phyloP scores from a whole-genome alignment of 1,140 invertebrate species.

The Cyphomyrmex costatus region DNA sequence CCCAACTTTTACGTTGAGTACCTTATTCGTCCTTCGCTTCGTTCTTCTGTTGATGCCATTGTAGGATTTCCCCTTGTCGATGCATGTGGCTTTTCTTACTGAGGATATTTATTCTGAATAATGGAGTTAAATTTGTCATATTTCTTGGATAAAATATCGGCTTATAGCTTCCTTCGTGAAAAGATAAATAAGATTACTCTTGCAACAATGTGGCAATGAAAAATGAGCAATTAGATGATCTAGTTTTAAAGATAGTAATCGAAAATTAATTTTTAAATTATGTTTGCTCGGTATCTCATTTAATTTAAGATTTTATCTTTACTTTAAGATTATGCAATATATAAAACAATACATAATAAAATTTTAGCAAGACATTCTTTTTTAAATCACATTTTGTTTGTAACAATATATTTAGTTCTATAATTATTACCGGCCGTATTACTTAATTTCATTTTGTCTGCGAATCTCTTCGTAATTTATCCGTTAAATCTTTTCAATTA shows the following conservation, averaged over 20 bases:
- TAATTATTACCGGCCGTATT: no score
- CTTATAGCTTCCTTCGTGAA: not conserved
- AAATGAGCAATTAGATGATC: not conserved
- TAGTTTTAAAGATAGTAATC: not conserved
- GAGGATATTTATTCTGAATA: not conserved
- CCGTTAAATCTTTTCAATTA: not conserved
- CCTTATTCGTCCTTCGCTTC: not conserved
- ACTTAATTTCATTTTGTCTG: not conserved
- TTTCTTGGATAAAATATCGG: not conserved
- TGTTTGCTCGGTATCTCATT: not conserved
- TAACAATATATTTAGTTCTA: not conserved
- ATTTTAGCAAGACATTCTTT: not conserved
- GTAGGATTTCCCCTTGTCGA: not conserved
- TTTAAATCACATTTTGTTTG: not conserved
- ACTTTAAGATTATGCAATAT: not conserved
- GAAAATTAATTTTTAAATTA: slow-evolving; percentile 1
- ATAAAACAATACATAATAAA: not conserved
- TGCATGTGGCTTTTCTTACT: not conserved
- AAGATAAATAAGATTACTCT: not conserved
- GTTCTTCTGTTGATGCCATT: not conserved
- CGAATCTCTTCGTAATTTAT: not conserved
- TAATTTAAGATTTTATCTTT: not conserved
- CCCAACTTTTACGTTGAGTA: slow-evolving; percentile 25
- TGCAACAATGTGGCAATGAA: not conserved
- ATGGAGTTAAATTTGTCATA: slow-evolving; percentile 9